Percentiles rank a stretch among this genome's conserved stretches.
Evolutionary conservation across 2,797 vertebrate genomes (phyloP).

Genomic region (Eurystomus glaucurus): DNA sequence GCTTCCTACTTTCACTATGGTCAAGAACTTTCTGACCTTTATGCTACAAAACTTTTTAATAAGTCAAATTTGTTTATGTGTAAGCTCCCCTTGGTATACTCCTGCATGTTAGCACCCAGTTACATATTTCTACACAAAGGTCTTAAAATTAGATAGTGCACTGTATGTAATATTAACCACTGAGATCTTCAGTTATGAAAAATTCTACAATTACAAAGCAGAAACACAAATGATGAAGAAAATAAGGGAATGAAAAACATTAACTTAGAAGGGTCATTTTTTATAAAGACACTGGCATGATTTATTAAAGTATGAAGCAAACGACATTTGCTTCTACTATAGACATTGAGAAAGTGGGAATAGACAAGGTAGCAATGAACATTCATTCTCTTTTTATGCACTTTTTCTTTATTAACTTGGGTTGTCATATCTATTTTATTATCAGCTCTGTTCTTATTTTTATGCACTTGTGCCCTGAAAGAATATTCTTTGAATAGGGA

Average conservation of each 20-base stretch:
- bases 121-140: neutral
- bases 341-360: neutral
- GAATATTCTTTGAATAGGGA: neutral
- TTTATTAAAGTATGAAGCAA: neutral
- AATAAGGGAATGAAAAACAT: neutral
- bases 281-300: neutral
- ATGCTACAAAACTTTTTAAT: neutral
- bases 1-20: neutral
- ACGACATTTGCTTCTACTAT: neutral
- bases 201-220: neutral
- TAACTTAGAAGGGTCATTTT: neutral
- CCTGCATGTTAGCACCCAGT: neutral
- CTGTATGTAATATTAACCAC: neutral
- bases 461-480: neutral
- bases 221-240: neutral
- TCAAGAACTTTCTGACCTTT: slow-evolving; percentile 10
- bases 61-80: neutral
- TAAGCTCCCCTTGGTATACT: neutral
- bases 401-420: neutral
- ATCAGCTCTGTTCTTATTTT: neutral
- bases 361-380: neutral
- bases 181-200: neutral
- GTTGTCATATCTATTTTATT: neutral
- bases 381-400: neutral
- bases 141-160: neutral